Percentiles rank a stretch among this genome's conserved stretches.
Conservation (phyloP, 2,888 invertebrate genomes). For the Amblyteles armatorius region DNA sequence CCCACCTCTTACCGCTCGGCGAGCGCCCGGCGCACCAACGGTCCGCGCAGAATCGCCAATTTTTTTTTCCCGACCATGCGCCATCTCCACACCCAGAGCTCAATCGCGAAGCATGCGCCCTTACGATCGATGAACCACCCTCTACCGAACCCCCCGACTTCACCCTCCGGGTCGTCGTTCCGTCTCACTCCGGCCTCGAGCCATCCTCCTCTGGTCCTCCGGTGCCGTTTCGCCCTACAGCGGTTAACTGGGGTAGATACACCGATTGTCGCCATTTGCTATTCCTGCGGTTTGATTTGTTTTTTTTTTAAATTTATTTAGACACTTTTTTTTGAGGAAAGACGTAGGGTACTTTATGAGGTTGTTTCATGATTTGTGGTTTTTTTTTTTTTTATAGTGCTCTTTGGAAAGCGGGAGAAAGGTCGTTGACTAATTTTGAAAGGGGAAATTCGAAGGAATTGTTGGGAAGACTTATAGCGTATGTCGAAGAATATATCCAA, state of each 20-base stretch:
- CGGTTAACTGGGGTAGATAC: slow-evolving; percentile 23
- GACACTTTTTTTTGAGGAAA: too few relatives aligned
- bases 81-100: slow-evolving; percentile 69
- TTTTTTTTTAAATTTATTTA: neutral
- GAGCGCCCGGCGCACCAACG: too few relatives aligned
- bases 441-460: too few relatives aligned
- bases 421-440: too few relatives aligned
- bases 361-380: neutral
- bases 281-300: neutral
- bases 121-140: slow-evolving; percentile 72
- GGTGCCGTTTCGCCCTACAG: slow-evolving; percentile 1
- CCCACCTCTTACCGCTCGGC: too few relatives aligned
- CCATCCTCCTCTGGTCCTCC: neutral
- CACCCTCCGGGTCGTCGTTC: neutral
- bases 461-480: too few relatives aligned
- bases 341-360: too few relatives aligned
- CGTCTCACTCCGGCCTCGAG: neutral
- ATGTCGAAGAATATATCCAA: too few relatives aligned
- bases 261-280: slow-evolving; percentile 15
- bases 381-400: too few relatives aligned
- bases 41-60: slow-evolving; percentile 31
- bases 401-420: too few relatives aligned
- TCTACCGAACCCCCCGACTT: neutral
- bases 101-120: slow-evolving; percentile 69
- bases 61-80: slow-evolving; percentile 62